Evolutionary conservation across 2,113 vertebrate species (phyloP), one percentile per base, ranked within the genome.

Genomic region (Toxotes jaculatrix): DNA sequence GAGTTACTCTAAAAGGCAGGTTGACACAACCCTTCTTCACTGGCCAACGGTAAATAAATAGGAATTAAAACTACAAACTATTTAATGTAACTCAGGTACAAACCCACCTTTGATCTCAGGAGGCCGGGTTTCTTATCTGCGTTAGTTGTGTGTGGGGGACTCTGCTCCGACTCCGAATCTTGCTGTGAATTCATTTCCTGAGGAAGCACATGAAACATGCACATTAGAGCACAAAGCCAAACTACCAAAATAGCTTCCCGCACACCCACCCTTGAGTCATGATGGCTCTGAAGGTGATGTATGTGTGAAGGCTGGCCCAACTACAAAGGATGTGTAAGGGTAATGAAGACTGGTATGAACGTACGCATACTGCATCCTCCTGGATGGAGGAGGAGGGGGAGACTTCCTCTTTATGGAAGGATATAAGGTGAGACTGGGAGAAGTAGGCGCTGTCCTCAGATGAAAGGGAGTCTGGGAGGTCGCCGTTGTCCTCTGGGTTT

Each of bases 371-470:
- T 13, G 53, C 65, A 3, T 88, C 82, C 13, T 88, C 83, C 7
- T 62, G 56, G 27, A 27, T 27, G 27, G 27, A 27, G 27, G 27
- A 27, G 47, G 17, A 8, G 67, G 60, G 34, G 71, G 71, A 19
- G 27, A n/a, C 38, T 19, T 89, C 83, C 10, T 91, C 83, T 19
- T 34, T 43, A 13, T 76, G 38, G 21, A 34, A 71, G 43, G 78
- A 71, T 12, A 43, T 47, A 56, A 67, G 49, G 49, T 0, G 0
- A 47, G 91, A 66, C 79, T 86, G 89, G 27, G 94, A 95, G 81
- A 94, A 95, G 73, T 95, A 95, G 4, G 91, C 93, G 0, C 95
- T 95, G 80, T 95, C 94, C 77, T 40, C 88, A 13, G 93, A 91
- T 0, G 82, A 70, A 1, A 87, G 92, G 0, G 91, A 90, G 16